Conservation (phyloP, 30 jellyfish, hydroid and myxozoan species). For the Sanderia malayensis region DNA sequence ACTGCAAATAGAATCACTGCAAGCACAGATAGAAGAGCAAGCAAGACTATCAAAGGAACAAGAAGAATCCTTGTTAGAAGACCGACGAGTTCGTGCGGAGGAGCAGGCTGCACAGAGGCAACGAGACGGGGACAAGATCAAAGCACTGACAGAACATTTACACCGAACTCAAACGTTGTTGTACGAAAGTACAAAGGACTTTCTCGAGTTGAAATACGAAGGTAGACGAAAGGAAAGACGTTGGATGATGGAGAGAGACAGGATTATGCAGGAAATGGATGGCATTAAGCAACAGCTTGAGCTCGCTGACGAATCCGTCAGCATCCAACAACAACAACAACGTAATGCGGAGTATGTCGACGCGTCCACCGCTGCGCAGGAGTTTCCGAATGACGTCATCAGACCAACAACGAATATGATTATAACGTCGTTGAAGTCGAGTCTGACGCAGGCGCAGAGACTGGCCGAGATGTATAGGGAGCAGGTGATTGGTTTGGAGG, state of each 20-base stretch:
- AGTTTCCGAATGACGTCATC: slow-evolving; percentile 46
- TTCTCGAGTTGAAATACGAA: slow-evolving; percentile 80
- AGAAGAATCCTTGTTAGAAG: slow-evolving; percentile 71
- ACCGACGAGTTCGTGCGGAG: slow-evolving; percentile 74
- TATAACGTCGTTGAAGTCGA: slow-evolving; percentile 69
- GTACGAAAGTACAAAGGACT: slow-evolving; percentile 89
- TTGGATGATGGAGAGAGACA: slow-evolving; percentile 92
- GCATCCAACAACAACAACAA: slow-evolving; percentile 3
- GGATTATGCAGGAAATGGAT: slow-evolving; percentile 82
- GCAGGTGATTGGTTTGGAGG: slow-evolving; percentile 97
- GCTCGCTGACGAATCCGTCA: slow-evolving; percentile 37
- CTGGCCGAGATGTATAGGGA: slow-evolving; percentile 97
- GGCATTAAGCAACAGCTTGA: slow-evolving; percentile 70
- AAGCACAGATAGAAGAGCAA: slow-evolving; percentile 89
- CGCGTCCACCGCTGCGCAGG: slow-evolving; percentile 66
- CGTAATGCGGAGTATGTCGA: slow-evolving; percentile 58
- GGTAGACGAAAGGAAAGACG: slow-evolving; percentile 80
- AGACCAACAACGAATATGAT: slow-evolving; percentile 67
- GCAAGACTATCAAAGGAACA: slow-evolving; percentile 71
- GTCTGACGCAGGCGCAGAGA: slow-evolving; percentile 81
- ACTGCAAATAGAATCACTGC: slow-evolving; percentile 76
- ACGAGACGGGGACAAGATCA: slow-evolving; percentile 76
- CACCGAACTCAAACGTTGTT: slow-evolving; percentile 76
- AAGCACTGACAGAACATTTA: slow-evolving; percentile 80
- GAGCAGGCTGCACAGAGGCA: slow-evolving; percentile 77